phyloP scores from a whole-genome alignment of 2,113 vertebrate genomes.

The Neoarius graeffei region DNA sequence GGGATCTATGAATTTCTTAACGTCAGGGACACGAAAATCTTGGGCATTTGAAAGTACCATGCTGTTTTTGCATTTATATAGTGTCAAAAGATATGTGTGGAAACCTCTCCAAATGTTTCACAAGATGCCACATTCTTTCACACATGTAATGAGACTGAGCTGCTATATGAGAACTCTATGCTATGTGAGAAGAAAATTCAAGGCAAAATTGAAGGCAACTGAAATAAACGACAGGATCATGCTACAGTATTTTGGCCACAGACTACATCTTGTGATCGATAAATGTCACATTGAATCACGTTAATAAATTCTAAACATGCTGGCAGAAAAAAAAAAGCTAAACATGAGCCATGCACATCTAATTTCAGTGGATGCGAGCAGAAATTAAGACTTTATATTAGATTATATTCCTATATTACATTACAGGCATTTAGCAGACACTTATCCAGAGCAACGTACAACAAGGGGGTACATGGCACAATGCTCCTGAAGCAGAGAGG shows the following conservation, averaged over 20 bases:
- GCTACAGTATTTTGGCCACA: background rate
- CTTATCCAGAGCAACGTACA: too few relatives aligned
- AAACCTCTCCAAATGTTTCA: background rate
- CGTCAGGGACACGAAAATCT: background rate
- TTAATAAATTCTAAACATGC: constrained; percentile 8
- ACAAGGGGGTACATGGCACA: too few relatives aligned
- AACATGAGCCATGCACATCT: background rate
- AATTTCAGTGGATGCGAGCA: background rate
- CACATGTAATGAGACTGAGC: background rate
- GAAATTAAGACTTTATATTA: background rate
- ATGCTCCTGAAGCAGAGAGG: too few relatives aligned
- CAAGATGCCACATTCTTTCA: background rate
- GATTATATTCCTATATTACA: background rate
- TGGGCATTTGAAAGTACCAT: background rate
- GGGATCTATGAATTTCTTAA: background rate
- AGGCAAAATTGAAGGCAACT: background rate
- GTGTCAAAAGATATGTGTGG: background rate
- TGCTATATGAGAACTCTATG: background rate
- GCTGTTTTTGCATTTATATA: background rate
- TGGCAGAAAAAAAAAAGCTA: background rate
- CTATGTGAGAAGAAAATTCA: background rate
- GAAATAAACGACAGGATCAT: background rate
- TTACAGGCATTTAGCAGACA: background rate
- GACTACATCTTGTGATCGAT: background rate
- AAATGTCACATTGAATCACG: background rate